Conservation (phyloP, 2,113 vertebrate genomes). For the Vanacampus margaritifer region DNA sequence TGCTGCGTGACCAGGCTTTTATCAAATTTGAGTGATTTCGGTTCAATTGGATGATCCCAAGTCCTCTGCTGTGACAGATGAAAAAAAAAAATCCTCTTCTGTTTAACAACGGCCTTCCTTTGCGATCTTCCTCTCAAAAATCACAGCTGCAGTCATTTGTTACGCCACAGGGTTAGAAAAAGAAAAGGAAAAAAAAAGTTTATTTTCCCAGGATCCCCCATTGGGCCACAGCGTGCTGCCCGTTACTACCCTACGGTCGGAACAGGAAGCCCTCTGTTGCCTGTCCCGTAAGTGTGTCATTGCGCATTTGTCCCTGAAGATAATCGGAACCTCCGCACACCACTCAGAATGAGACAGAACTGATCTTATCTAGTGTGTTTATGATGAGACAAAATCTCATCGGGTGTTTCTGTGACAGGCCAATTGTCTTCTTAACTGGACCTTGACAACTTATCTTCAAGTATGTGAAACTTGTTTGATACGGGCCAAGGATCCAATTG, state of each 20-base stretch:
- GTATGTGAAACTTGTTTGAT: no score
- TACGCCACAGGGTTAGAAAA: slow-evolving; percentile 18
- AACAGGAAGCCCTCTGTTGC: slow-evolving; percentile 45
- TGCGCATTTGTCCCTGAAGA: background rate
- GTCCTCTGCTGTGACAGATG: slow-evolving; percentile 52
- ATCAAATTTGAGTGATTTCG: slow-evolving; percentile 53
- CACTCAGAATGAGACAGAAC: background rate
- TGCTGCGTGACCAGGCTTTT: slow-evolving; percentile 59
- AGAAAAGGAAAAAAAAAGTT: background rate
- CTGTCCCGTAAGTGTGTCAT: slow-evolving; percentile 14
- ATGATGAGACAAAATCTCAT: background rate
- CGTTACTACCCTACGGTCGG: slow-evolving; percentile 37
- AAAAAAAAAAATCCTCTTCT: slow-evolving; percentile 55
- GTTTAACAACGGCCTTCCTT: slow-evolving; percentile 24
- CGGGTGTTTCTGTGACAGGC: background rate
- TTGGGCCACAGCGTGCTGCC: slow-evolving; percentile 43
- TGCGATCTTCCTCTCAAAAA: slow-evolving; percentile 35
- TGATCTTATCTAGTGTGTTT: background rate
- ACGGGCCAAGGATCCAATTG: background rate
- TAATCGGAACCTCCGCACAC: background rate
- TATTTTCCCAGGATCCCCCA: slow-evolving; percentile 53
- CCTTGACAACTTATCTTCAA: no score
- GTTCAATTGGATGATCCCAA: slow-evolving; percentile 64
- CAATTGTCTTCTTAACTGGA: no score
- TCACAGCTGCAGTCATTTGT: slow-evolving; percentile 65